These are phyloP conservation scores for Pegoplata infirma DNA, from an alignment of 2,888 invertebrate genomes.

Conservation along the genomic window DNA sequence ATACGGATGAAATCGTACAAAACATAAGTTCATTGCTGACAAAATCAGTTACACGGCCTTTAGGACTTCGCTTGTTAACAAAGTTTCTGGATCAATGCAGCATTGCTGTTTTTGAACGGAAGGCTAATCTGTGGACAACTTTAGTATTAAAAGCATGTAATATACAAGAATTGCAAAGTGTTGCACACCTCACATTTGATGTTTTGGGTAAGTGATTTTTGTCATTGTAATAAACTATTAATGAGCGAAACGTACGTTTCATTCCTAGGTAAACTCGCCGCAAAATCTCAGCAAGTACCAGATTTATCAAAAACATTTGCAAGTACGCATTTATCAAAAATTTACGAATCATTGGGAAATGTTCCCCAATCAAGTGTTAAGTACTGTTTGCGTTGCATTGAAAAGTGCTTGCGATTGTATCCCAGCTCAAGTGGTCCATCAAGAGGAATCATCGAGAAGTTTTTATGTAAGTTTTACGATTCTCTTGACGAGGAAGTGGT, in stretches of 20 bases:
- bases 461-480: conserved; percentile 68
- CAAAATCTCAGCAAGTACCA: conserved; percentile 66
- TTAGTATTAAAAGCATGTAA: conserved; percentile 67
- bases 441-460: conserved; percentile 68
- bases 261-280: conserved; percentile 65
- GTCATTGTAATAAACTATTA: no score
- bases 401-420: conserved; percentile 68
- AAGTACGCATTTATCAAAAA: conserved; percentile 66
- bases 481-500: conserved; percentile 63
- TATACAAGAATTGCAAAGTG: conserved; percentile 56
- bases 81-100: conserved; percentile 66
- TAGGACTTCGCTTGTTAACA: conserved; percentile 66
- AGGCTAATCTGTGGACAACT: conserved; percentile 67
- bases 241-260: neutral
- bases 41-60: conserved; percentile 60
- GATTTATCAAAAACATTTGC: conserved; percentile 69
- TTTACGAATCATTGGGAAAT: conserved; percentile 67
- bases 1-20: conserved; percentile 60
- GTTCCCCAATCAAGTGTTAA: conserved; percentile 50
- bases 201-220: conserved; percentile 41
- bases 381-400: conserved; percentile 68
- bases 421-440: conserved; percentile 69
- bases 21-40: conserved; percentile 67
- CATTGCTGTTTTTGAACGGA: conserved; percentile 67
- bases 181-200: conserved; percentile 28